These are phyloP conservation scores for Hirudo medicinalis DNA, from an alignment of 1,140 invertebrate genomes.

Conservation along the genomic window DNA sequence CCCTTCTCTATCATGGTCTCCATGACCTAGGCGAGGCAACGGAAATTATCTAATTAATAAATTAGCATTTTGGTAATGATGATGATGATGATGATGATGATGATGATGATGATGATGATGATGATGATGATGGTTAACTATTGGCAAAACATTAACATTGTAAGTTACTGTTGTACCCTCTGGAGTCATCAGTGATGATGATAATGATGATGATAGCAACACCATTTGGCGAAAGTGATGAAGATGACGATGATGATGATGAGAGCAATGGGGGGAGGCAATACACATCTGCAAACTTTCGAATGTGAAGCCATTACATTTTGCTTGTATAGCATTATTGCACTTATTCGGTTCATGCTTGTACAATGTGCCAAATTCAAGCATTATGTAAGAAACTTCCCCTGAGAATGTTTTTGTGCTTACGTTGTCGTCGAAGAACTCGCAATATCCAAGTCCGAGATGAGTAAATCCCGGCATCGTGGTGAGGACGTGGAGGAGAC, in stretches of 20 bases:
- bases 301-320: too few relatives aligned
- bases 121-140: too few relatives aligned
- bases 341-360: too few relatives aligned
- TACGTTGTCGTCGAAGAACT: constrained; percentile 87
- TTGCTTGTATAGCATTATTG: too few relatives aligned
- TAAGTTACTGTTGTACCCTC: too few relatives aligned
- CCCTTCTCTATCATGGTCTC: constrained; percentile 77
- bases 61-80: not conserved
- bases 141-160: too few relatives aligned
- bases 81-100: not conserved
- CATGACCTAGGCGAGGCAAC: constrained; percentile 48
- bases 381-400: too few relatives aligned
- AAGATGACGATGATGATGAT: not conserved
- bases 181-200: not conserved
- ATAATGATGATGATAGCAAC: not conserved
- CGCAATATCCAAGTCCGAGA: constrained; percentile 83
- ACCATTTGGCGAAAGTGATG: too few relatives aligned
- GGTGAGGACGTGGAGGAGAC: constrained; percentile 35
- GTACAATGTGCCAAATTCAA: too few relatives aligned
- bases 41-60: not conserved
- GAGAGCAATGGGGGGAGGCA: not conserved
- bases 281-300: not conserved
- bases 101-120: too few relatives aligned
- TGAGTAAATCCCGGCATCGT: constrained; percentile 74
- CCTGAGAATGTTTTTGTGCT: not conserved